Evolutionary conservation across 2,888 invertebrate species (phyloP), one percentile per base, ranked within the genome.

Genomic region (Orchestes rusci): DNA sequence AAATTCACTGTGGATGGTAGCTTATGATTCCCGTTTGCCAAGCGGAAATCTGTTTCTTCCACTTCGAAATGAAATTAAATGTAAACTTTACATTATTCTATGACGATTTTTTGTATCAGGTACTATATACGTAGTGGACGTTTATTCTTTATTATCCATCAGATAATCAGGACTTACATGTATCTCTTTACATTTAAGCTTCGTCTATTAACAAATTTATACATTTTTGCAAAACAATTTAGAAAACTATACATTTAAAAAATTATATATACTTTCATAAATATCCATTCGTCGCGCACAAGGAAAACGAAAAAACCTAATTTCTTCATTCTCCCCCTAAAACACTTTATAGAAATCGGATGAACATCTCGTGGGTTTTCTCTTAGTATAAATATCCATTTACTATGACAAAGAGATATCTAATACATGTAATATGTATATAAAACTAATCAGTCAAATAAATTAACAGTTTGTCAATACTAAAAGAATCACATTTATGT

Each of bases 191-290:
- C 66, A 67, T 59, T 65, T 63, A 68, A 68, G 68, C 67, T 62
- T 61, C 62, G 62, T 56, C 67, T 68, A 68, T 68, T 65, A 68
- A 68, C 68, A 68, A 65, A 62, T 67, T 66, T 67, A 61, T 65
- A 64, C 62, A 64, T 59, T 60, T 57, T 59, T 61, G 64, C 64
- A 64, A 62, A 65, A 61, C 62, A 64, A 66, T 63, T 62, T 43
- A 45, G 58, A 65, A 66, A 67, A 67, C 65, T 64, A 64, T 66
- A 66, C 63, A 61, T 60, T n/a, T 60, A 56, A 58, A 59, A 51
- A 59, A 57, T 57, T 36, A 28, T 29, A 35, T 42, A 18, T 54
- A 56, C 49, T 52, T 51, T 55, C 52, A 53, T 53, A 51, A 50
- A 43, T 39, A 43, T 27, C 41, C 36, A 51, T 48, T 49, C 45